Conservation (phyloP, 2,888 invertebrate genomes). For the Lasioglossum malachurum region DNA sequence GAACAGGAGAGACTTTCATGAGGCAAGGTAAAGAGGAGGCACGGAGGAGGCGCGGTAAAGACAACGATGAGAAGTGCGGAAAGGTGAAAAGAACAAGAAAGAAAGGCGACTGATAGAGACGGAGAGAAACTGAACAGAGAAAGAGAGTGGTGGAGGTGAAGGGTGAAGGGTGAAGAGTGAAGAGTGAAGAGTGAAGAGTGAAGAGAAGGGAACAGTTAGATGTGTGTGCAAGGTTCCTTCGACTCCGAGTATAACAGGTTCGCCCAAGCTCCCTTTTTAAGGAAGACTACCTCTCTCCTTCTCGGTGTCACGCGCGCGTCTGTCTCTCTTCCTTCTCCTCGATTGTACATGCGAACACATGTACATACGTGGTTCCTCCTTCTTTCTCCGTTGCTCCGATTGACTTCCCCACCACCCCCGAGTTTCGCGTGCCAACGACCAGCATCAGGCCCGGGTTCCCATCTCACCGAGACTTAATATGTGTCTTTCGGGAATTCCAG, state of each 20-base stretch:
- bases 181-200: background rate
- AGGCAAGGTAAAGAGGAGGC: constrained; percentile 44
- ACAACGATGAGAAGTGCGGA: constrained; percentile 25
- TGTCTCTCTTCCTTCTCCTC: constrained; percentile 14
- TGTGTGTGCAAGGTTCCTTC: constrained; percentile 77
- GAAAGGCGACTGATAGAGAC: background rate
- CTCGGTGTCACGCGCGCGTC: background rate
- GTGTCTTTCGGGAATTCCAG: constrained; percentile 67
- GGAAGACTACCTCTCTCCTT: constrained; percentile 57
- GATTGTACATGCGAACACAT: constrained; percentile 21
- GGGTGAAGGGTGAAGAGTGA: constrained; percentile 32
- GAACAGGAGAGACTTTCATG: constrained; percentile 36
- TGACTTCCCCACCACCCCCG: constrained; percentile 18
- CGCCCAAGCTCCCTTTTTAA: constrained; percentile 78
- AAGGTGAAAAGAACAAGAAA: constrained; percentile 5
- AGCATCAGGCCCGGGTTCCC: constrained; percentile 45
- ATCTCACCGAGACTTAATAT: constrained; percentile 66
- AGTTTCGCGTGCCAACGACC: constrained; percentile 69
- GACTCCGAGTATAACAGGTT: constrained; percentile 82
- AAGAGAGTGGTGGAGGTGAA: background rate
- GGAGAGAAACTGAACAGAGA: constrained; percentile 7
- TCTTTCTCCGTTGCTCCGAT: constrained; percentile 23
- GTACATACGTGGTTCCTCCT: background rate
- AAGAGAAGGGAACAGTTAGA: constrained; percentile 54
- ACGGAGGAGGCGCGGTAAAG: constrained; percentile 37